Percentiles rank a stretch among this genome's conserved stretches.
Conservation (phyloP, 2,888 invertebrate genomes). For the Drosophila parthenogenetica region DNA sequence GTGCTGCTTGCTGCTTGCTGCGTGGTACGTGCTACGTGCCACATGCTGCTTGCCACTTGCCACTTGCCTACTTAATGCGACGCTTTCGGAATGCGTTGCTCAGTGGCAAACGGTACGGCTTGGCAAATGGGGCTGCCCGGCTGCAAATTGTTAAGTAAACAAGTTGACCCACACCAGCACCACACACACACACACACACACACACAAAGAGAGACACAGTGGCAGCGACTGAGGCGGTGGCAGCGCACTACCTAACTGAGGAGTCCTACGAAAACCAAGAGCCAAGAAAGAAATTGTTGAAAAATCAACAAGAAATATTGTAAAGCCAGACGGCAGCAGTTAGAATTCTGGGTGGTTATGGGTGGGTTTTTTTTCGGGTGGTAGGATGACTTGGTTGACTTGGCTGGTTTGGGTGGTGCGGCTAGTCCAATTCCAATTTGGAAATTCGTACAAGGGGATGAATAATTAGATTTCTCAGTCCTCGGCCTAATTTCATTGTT, state of each 20-base stretch:
- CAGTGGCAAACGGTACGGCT: constrained; percentile 67
- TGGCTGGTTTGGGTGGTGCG: background rate
- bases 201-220: background rate
- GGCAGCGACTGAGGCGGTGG: background rate
- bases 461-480: constrained; percentile 83
- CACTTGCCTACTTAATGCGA: constrained; percentile 55
- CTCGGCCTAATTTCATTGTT: constrained; percentile 83
- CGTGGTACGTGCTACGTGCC: constrained; percentile 11
- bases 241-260: background rate
- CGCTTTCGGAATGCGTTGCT: constrained; percentile 70
- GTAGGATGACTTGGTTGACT: background rate
- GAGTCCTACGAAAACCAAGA: background rate
- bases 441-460: constrained; percentile 75
- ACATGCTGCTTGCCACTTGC: constrained; percentile 8
- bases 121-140: constrained; percentile 39
- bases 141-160: constrained; percentile 45
- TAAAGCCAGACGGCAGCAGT: constrained; percentile 30
- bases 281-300: constrained; percentile 8
- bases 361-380: background rate
- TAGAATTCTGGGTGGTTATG: background rate
- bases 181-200: background rate
- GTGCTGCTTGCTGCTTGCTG: background rate
- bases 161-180: constrained; percentile 31
- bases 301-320: constrained; percentile 30
- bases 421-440: constrained; percentile 21